Base-by-base conservation (phyloP, 2,888 invertebrate genomes). In the Aspidiotus rigidus region DNA sequence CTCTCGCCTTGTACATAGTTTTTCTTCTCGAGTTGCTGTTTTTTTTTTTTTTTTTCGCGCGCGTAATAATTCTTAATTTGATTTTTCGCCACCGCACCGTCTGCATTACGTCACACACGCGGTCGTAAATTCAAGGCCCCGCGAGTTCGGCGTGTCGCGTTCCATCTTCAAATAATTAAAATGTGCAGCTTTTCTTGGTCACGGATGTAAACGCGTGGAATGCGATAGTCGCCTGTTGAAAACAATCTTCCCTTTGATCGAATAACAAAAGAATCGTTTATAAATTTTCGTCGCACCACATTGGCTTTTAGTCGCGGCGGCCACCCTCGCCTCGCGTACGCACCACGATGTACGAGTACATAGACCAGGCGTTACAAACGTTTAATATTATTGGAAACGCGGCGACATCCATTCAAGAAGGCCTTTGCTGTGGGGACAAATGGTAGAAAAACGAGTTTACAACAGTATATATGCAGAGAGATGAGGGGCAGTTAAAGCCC, bases 341-440 rank as follows among this genome's bases (percentile, higher is more conserved):
- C 49, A 2, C 6, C 49, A 6, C 11, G 49, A 28, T 28, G 28
- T 28, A 28, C 28, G 28, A 28, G 28, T 28, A 28, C 28, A 28
- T 28, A 49, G 49, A 11, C 10, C n/a, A 11, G 49, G 49, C 49
- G 49, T 49, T 49, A 49, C 49, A 49, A 49, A 49, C 49, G 49
- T 49, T 49, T 49, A 49, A 49, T 49, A 49, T 49, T 49, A 49
- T 49, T 49, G 49, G 49, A 49, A 49, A 49, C n/a, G 49, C 49
- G 49, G n/a, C 28, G 28, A 28, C 28, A 28, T 28, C 28, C 49
- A 49, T 49, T n/a, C 49, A 49, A 49, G 49, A 49, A 49, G 49
- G 49, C n/a, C 49, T n/a, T 28, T 28, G 28, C 28, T 28, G 5
- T n/a, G 49, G n/a, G 49, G 49, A 49, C 49, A 49, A 49, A 49